Base-by-base conservation (phyloP, 2,888 invertebrate species). In the Autographa gamma region DNA sequence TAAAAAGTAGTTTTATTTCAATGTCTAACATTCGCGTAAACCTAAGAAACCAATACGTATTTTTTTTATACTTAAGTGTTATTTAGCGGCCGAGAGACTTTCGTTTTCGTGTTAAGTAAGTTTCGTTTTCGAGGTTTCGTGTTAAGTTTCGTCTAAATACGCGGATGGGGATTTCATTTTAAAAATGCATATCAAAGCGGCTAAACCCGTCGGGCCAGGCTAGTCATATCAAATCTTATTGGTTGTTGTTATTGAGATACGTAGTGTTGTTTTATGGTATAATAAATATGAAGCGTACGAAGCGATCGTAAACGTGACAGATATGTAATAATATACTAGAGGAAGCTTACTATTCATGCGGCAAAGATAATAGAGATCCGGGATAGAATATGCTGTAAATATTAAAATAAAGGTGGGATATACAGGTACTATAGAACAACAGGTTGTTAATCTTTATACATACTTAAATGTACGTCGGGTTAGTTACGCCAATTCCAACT, bases 231-330 rank as follows among this genome's bases (percentile, higher is more conserved):
- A 3, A 19, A 25, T 19, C 19, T 1, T 56, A 19, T 25, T 25
- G 11, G 13, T 25, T 25, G 19, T 25, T 19, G 19, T 56, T 56
- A 56, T 56, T 25, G 19, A 56, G 19, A 38, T 56, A 19, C 13
- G 54, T 25, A 25, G 13, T 4, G 54, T 19, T 54, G 54, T 56
- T 56, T 56, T 56, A 56, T 19, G 54, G 18, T 25, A 56, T 25
- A 56, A 56, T 56, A 56, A 56, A 56, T 56, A 56, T 25, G 25
- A 56, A 11, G 54, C 54, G 18, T 54, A 25, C 54, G 19, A 19
- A 54, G 13, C 54, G 54, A 25, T 25, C 54, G 25, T 56, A 56
- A 56, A 56, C 19, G 19, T 25, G 25, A 56, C 18, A 56, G 54
- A 19, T 25, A 56, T 56, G 54, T 19, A 13, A 56, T 56, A 19